Base-by-base conservation (phyloP, 2,888 invertebrate genomes). In the Archips xylosteana region DNA sequence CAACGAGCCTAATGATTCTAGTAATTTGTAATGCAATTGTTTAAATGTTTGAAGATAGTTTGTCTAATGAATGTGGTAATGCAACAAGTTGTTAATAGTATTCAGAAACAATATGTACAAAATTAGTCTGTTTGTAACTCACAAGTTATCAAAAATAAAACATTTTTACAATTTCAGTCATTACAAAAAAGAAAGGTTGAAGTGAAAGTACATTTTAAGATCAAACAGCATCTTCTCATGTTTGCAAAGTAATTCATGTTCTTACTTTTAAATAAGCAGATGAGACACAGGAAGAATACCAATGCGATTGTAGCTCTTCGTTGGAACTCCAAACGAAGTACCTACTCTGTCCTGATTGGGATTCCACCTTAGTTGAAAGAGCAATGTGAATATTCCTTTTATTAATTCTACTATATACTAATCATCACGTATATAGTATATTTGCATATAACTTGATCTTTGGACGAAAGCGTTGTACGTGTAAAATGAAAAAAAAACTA, bases 171-270 rank as follows among this genome's bases (percentile, higher is more conserved):
- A 45, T 3, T 10, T 45, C 10, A 3, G 3, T 45, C 45, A 45
- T 49, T n/a, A n/a, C 13, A 5, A 13, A 49, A n/a, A 49, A 49
- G n/a, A 49, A n/a, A 49, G n/a, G 49, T 49, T 49, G n/a, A 65
- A 65, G 64, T 65, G 51, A 51, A 65, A 65, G 36, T 65, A 47
- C 4, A 64, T 49, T 34, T 34, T 32, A 49, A 6, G 34, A 34
- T 23, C 5, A 45, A 45, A 45, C 3, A 45, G 12, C 45, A 45
- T 45, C n/a, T n/a, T n/a, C 6, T 12, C 49, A 49, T n/a, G 13
- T 12, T n/a, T n/a, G 5, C n/a, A 49, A 49, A 49, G 4, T 49
- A 49, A 10, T n/a, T 23, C 23, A 49, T 49, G 49, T 13, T 2
- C 4, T 49, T 49, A 49, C 49, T 49, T n/a, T 49, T n/a, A 49